Conservation (phyloP, 2,113 vertebrate species). For the Microcebus tavaratra region DNA sequence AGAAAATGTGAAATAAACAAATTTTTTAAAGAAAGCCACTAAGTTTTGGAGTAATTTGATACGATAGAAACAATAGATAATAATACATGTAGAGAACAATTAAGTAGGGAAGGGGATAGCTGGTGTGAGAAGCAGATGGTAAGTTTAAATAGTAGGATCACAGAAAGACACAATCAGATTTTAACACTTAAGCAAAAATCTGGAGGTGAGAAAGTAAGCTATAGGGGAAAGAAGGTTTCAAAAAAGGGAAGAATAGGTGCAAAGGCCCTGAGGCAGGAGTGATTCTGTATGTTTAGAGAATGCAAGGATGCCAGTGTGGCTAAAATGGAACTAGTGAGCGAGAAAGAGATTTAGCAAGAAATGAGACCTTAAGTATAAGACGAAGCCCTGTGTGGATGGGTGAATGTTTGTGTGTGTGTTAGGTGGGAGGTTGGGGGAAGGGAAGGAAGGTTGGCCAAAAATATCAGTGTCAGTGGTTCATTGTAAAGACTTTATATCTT, state of each 20-base stretch:
- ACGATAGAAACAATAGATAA: not conserved
- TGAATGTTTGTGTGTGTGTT: no score
- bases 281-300: constrained; percentile 7
- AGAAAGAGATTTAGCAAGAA: not conserved
- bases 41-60: not conserved
- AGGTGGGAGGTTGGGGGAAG: no score
- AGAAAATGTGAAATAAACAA: not conserved
- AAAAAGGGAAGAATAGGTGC: not conserved
- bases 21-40: not conserved
- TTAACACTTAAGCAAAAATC: not conserved
- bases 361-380: not conserved
- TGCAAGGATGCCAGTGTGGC: not conserved
- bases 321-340: not conserved
- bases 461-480: not conserved
- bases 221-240: not conserved
- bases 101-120: not conserved
- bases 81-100: not conserved
- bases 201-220: not conserved
- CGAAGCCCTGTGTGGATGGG: not conserved
- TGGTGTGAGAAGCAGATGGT: not conserved
- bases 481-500: not conserved
- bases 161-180: not conserved
- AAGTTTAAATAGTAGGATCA: not conserved
- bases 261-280: not conserved
- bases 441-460: not conserved